A percentile compares a stretch with the other conserved stretches of the same genome.
Evolutionary conservation across 2,113 vertebrate genomes (phyloP).

Genomic region (Mobula hypostoma): DNA sequence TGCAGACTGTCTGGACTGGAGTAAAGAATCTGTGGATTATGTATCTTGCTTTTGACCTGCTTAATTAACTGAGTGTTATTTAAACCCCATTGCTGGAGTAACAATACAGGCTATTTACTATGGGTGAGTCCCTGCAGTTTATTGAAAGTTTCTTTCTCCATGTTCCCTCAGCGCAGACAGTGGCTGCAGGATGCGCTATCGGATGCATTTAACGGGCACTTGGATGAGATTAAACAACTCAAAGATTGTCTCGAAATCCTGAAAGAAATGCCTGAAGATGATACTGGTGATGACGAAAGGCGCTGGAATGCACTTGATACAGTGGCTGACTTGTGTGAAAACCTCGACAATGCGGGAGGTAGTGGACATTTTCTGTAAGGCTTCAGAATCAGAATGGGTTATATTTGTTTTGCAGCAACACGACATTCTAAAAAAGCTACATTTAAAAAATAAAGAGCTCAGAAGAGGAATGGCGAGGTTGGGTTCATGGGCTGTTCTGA

Average conservation of each 20-base stretch:
- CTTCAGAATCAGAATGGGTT: too few relatives aligned
- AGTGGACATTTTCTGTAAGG: slow-evolving; percentile 9
- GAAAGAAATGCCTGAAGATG: slow-evolving; percentile 45
- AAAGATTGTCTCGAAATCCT: slow-evolving; percentile 68
- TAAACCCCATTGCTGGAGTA: not conserved
- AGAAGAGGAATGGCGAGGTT: too few relatives aligned
- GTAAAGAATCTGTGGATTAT: not conserved
- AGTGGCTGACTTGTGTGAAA: slow-evolving; percentile 78
- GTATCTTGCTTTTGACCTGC: not conserved
- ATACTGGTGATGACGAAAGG: slow-evolving; percentile 53
- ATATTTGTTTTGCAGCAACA: too few relatives aligned
- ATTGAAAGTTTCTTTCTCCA: not conserved
- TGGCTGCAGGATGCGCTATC: slow-evolving; percentile 74
- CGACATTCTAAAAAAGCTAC: too few relatives aligned
- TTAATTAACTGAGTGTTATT: not conserved
- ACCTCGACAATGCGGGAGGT: slow-evolving; percentile 85
- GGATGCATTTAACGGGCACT: slow-evolving; percentile 65
- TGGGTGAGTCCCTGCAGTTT: not conserved
- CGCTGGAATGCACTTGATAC: slow-evolving; percentile 67
- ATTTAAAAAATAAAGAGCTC: too few relatives aligned
- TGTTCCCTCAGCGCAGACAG: slow-evolving; percentile 57
- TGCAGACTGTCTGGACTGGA: too few relatives aligned
- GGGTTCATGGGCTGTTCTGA: too few relatives aligned
- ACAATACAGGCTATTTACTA: not conserved
- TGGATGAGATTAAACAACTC: slow-evolving; percentile 78